Conservation (phyloP, 2,113 vertebrate species). For the Gila orcuttii region DNA sequence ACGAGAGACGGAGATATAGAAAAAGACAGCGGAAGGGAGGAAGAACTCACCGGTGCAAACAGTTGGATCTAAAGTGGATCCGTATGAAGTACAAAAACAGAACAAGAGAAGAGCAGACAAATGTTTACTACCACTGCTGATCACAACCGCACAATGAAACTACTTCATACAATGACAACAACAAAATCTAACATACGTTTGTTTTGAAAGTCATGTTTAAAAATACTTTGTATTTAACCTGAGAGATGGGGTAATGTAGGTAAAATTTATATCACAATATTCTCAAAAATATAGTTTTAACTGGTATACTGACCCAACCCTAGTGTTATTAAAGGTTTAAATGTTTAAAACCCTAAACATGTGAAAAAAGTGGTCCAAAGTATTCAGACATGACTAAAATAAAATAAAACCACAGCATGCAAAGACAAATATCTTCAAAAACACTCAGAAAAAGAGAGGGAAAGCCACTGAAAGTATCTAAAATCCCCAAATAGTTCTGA, state of each 20-base stretch:
- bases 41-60: conserved; percentile 99
- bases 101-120: conserved; percentile 89
- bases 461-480: not conserved
- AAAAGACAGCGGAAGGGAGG: conserved; percentile 72
- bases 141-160: conserved; percentile 27
- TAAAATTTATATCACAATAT: too few relatives aligned
- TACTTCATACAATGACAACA: not conserved
- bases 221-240: not conserved
- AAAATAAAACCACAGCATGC: not conserved
- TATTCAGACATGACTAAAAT: conserved; percentile 27
- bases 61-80: conserved; percentile 99
- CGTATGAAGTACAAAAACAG: conserved; percentile 83
- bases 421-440: not conserved
- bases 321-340: not conserved
- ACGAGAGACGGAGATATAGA: conserved; percentile 62
- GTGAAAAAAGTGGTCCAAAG: not conserved
- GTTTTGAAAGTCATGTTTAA: conserved; percentile 1
- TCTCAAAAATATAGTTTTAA: not conserved
- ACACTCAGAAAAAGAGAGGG: not conserved
- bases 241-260: not conserved
- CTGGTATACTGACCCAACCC: not conserved
- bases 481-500: not conserved
- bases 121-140: conserved; percentile 63
- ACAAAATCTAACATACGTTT: not conserved
- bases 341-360: not conserved